Base-by-base conservation (phyloP, 2,888 invertebrate genomes). In the Polyommatus iphigenia region DNA sequence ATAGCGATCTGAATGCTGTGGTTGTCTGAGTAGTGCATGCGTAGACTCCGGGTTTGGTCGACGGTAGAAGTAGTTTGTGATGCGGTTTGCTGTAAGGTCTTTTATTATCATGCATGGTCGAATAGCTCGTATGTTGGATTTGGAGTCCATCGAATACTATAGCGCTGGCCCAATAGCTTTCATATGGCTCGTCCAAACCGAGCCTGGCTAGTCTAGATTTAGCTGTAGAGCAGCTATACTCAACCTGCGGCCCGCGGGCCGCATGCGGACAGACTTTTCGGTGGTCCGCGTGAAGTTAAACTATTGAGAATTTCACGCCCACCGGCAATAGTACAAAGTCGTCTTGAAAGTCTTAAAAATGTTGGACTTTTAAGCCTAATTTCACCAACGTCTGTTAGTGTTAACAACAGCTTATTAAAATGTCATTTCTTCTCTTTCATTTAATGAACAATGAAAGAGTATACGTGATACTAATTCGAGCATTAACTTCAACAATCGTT, bases 81-180 rank as follows among this genome's bases (percentile, higher is more conserved):
- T 92, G 90, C 92, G 89, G 90, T 91, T 92, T 90, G 90, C 91
- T 88, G 86, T 87, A 85, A 83, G 89, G 84, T 91, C 88, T 90
- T 91, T 90, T 92, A 90, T 91, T 91, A 91, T 91, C 90, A 86
- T 87, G 93, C 92, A 92, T 92, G 92, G 85, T 82, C 80, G 81
- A 80, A 79, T 80, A 83, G 82, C 85, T 83, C 83, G 86, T 84
- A 86, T 87, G 87, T 83, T 90, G 88, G 89, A 89, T 85, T 89
- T 85, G 83, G 59, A 71, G 62, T 76, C 76, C 76, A 76, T 41
- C 29, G 15, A 67, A 50, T 75, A 75, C 75, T 75, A 75, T 54
- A 46, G 73, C 73, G 36, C 57, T 83, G 83, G 87, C 86, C 87
- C 87, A 84, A 10, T 24, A 67, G 67, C 67, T 67, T 67, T 32